These are phyloP conservation scores for Drosophila willistoni DNA, from an alignment of 1,140 invertebrate species.

Conservation along the genomic window DNA sequence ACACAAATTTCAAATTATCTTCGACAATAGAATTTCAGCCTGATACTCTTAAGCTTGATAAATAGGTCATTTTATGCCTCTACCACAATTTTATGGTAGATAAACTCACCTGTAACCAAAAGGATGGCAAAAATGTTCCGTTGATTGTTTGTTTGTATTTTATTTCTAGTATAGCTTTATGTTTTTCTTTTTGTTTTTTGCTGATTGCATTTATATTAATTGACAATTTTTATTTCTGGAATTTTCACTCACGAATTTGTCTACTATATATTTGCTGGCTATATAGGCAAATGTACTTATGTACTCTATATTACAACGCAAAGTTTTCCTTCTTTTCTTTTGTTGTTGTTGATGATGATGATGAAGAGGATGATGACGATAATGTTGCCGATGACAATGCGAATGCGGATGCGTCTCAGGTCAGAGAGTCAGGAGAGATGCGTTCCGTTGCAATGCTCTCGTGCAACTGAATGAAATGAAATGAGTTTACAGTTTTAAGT, in stretches of 20 bases:
- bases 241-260: conserved; percentile 49
- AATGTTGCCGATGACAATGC: conserved; percentile 4
- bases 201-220: conserved; percentile 31
- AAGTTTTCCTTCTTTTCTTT: conserved; percentile 9
- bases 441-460: conserved; percentile 67
- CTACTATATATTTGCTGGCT: neutral
- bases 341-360: conserved; percentile 14
- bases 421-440: conserved; percentile 37
- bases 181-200: conserved; percentile 1
- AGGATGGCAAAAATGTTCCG: conserved; percentile 35
- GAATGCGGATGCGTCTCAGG: conserved; percentile 33
- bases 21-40: neutral
- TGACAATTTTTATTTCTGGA: conserved; percentile 38
- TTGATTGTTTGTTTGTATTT: conserved; percentile 21
- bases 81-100: neutral
- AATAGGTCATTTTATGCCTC: conserved; percentile 50
- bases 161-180: neutral
- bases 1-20: neutral
- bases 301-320: neutral
- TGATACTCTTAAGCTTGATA: conserved; percentile 3
- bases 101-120: conserved; percentile 52
- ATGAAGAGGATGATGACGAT: conserved; percentile 1
- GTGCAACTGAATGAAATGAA: conserved; percentile 55
- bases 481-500: conserved; percentile 10
- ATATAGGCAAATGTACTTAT: neutral